Percentiles rank a stretch among this genome's conserved stretches.
Evolutionary conservation across 2,797 vertebrate genomes (phyloP).

Genomic region (Bradypodion pumilum): DNA sequence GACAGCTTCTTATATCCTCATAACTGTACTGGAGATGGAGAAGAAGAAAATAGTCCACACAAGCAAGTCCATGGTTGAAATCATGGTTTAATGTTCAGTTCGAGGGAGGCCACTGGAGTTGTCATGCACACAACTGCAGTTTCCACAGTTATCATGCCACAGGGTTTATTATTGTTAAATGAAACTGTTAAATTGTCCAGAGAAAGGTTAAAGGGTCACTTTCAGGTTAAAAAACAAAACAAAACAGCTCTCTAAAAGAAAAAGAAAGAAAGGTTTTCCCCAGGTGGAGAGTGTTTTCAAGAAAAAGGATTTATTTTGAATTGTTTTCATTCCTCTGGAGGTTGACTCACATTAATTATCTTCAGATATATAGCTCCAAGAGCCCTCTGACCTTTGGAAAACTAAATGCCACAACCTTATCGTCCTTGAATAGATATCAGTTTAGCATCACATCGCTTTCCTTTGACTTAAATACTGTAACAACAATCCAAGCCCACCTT

Average conservation of each 20-base stretch:
- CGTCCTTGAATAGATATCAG: conserved; percentile 34
- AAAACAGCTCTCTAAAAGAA: conserved; percentile 24
- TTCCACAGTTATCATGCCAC: conserved; percentile 42
- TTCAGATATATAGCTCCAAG: conserved; percentile 39
- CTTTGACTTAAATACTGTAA: conserved; percentile 28
- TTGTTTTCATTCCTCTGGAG: conserved; percentile 29
- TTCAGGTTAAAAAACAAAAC: conserved; percentile 50
- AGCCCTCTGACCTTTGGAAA: conserved; percentile 37
- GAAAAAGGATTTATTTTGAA: conserved; percentile 20
- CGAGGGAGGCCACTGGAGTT: conserved; percentile 31
- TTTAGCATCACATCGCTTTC: conserved; percentile 13
- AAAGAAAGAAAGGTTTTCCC: conserved; percentile 8
- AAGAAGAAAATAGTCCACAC: neutral
- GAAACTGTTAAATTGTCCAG: too few relatives aligned
- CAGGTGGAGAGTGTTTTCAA: conserved; percentile 12
- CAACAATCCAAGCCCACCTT: neutral
- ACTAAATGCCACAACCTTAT: conserved; percentile 43
- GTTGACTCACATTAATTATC: conserved; percentile 34
- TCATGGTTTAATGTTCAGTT: neutral
- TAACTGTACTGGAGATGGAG: neutral
- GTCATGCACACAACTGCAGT: conserved; percentile 29
- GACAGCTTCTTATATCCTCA: neutral
- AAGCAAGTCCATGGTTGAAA: neutral
- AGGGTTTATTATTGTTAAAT: conserved; percentile 42
- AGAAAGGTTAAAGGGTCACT: conserved; percentile 19